Evolutionary conservation across 2,888 invertebrate species (phyloP).

Genomic region (Thymelicus acteon): DNA sequence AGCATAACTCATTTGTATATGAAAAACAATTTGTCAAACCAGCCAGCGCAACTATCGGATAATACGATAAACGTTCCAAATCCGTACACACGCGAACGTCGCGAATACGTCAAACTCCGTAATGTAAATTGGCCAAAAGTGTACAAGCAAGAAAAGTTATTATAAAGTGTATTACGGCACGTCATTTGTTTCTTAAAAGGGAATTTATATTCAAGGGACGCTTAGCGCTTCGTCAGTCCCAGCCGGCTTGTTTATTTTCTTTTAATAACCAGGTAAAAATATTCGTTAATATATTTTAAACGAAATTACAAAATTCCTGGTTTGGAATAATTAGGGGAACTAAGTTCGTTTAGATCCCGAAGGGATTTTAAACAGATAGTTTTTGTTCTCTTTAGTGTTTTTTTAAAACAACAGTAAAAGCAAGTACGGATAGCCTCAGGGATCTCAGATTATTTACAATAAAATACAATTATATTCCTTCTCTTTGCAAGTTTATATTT

Average conservation of each 20-base stretch:
- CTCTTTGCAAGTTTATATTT: too few species aligned
- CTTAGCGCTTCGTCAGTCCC: conserved; percentile 40
- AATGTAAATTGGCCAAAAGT: conserved; percentile 13
- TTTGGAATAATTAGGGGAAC: conserved; percentile 1
- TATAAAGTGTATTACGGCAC: conserved; percentile 21
- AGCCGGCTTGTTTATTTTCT: conserved; percentile 44
- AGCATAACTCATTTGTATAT: conserved; percentile 10
- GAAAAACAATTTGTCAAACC: conserved; percentile 23
- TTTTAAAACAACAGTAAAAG: too few species aligned
- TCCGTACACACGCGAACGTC: conserved; percentile 7
- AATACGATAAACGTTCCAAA: conserved; percentile 18
- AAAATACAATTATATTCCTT: too few species aligned
- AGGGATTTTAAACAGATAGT: neutral
- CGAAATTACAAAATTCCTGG: neutral
- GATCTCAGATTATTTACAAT: too few species aligned
- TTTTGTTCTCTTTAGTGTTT: too few species aligned
- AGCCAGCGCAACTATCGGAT: conserved; percentile 1
- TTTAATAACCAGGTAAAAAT: conserved; percentile 39
- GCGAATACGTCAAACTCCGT: conserved; percentile 7
- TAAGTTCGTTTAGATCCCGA: neutral
- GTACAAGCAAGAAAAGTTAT: conserved; percentile 17
- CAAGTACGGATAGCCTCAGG: too few species aligned
- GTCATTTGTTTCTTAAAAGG: conserved; percentile 40
- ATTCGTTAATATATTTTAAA: conserved; percentile 22
- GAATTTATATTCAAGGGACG: conserved; percentile 43